Evolutionary conservation across 2,113 vertebrate genomes (phyloP).

Genomic region (Tachycineta bicolor): DNA sequence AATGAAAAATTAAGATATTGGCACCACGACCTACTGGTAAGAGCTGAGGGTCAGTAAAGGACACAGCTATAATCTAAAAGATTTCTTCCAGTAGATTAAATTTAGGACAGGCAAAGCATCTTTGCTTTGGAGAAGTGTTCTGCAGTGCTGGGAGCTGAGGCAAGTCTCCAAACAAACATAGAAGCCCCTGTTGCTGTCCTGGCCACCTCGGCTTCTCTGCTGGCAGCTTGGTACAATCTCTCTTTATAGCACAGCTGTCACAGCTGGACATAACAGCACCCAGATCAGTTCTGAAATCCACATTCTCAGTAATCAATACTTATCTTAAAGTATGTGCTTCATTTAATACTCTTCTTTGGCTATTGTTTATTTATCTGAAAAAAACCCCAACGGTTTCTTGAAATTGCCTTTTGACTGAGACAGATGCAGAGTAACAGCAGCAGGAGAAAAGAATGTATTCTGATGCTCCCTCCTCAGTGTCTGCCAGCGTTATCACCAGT

Average conservation of each 20-base stretch:
- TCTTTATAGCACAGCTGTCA: neutral
- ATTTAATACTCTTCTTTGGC: neutral
- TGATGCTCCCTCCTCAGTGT: neutral
- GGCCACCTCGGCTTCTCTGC: neutral
- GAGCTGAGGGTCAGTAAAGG: conserved; percentile 41
- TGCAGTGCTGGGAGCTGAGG: conserved; percentile 19
- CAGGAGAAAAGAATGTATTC: neutral
- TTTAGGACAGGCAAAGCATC: conserved; percentile 47
- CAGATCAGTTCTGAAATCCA: neutral
- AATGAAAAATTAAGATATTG: conserved; percentile 60
- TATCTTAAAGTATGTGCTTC: neutral
- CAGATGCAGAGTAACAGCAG: neutral
- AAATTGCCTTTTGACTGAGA: neutral
- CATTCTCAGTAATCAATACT: neutral
- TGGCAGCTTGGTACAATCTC: neutral
- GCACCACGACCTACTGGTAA: conserved; percentile 25
- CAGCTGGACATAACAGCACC: neutral
- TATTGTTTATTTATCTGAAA: neutral
- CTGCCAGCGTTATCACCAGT: neutral
- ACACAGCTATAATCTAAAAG: conserved; percentile 37
- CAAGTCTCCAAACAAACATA: neutral
- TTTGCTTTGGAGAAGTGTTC: conserved; percentile 6
- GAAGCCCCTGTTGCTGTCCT: neutral
- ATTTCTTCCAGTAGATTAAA: conserved; percentile 61
- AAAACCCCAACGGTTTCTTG: neutral